Conservation (phyloP, 2,888 invertebrate genomes). For the Cephus pygmeus region DNA sequence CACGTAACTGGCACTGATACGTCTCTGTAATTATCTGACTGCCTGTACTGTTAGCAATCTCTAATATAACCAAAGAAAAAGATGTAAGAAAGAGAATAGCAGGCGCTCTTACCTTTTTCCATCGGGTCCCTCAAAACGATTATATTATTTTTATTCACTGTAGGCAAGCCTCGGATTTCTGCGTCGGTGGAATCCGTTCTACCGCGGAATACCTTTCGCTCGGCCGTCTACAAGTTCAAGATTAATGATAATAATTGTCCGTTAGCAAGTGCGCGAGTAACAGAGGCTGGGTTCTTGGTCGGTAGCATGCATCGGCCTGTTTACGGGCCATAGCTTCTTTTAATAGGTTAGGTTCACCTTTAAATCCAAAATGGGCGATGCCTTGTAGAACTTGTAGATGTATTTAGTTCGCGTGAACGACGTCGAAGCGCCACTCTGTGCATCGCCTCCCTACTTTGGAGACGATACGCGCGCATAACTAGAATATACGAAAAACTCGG, state of each 20-base stretch:
- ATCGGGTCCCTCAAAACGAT: conserved; percentile 13
- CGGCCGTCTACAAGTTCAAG: conserved; percentile 29
- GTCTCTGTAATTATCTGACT: neutral
- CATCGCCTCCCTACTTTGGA: neutral
- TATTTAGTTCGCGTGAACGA: neutral
- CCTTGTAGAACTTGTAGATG: neutral
- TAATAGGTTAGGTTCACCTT: neutral
- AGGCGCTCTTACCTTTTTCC: conserved; percentile 11
- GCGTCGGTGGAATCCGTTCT: conserved; percentile 25
- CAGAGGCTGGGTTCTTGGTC: neutral
- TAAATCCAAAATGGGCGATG: neutral
- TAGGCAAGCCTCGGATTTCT: conserved; percentile 15
- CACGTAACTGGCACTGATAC: neutral
- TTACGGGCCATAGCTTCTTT: neutral
- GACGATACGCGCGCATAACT: neutral
- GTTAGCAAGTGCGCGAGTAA: neutral
- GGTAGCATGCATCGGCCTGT: neutral
- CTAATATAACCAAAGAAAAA: conserved; percentile 34
- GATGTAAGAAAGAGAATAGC: conserved; percentile 22
- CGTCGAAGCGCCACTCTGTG: neutral
- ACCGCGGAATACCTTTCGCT: conserved; percentile 16
- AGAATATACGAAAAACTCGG: neutral
- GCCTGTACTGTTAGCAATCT: neutral
- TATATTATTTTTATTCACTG: conserved; percentile 13
- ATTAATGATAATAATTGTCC: conserved; percentile 42